Conservation (phyloP, 1,140 invertebrate species). For the Triops longicaudatus region DNA sequence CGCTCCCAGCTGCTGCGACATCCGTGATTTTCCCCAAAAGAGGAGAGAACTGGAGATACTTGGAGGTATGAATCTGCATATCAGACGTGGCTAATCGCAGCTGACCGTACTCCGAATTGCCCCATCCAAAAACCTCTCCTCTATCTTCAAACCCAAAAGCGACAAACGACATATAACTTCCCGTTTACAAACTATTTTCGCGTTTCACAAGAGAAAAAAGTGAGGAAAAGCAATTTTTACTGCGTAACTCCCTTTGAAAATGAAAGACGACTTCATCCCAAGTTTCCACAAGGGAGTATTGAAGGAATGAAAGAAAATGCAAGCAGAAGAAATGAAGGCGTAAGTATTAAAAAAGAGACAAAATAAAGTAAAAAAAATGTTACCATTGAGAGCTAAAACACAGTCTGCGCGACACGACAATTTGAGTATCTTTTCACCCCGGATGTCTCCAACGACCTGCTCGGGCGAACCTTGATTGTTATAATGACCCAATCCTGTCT, state of each 20-base stretch:
- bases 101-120: constrained; percentile 90
- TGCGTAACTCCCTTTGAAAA: too few species aligned
- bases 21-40: constrained; percentile 66
- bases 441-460: constrained; percentile 61
- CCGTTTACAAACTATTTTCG: too few species aligned
- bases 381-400: constrained; percentile 80
- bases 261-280: too few species aligned
- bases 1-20: constrained; percentile 76
- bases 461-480: constrained; percentile 42
- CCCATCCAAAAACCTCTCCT: constrained; percentile 94
- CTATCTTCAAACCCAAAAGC: constrained; percentile 52
- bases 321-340: constrained; percentile 19
- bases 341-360: constrained; percentile 19
- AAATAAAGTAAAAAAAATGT: constrained; percentile 28
- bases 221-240: too few species aligned
- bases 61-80: constrained; percentile 51
- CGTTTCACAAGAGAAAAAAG: too few species aligned
- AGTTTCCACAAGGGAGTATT: background rate
- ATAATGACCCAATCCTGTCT: constrained; percentile 75
- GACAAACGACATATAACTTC: background rate
- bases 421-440: constrained; percentile 70
- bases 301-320: background rate
- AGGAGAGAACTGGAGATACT: constrained; percentile 50
- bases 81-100: constrained; percentile 42
- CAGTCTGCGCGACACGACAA: constrained; percentile 73